phyloP scores from a whole-genome alignment of 2,113 vertebrate species.

The Alethe castanea region DNA sequence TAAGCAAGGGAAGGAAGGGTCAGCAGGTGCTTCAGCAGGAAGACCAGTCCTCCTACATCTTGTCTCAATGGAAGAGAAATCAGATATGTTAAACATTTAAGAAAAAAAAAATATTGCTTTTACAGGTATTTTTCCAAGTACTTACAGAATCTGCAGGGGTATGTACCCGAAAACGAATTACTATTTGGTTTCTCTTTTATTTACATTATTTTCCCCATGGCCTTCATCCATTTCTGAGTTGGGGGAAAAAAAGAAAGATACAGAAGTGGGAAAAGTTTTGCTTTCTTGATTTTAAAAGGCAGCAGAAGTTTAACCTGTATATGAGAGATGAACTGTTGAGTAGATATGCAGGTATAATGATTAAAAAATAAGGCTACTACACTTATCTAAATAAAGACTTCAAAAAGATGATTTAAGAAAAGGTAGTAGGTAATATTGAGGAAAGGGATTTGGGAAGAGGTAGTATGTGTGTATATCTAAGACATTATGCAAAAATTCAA shows the following conservation, averaged over 20 bases:
- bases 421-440: neutral
- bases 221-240: neutral
- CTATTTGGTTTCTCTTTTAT: neutral
- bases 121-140: neutral
- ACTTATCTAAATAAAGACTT: neutral
- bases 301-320: neutral
- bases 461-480: neutral
- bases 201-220: neutral
- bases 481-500: neutral
- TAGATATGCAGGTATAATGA: fast-evolving
- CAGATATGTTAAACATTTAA: neutral
- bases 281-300: neutral
- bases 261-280: neutral
- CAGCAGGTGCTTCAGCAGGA: neutral
- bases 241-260: neutral
- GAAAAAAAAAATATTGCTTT: neutral
- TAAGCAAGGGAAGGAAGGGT: neutral
- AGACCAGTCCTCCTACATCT: neutral
- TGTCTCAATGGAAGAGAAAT: neutral
- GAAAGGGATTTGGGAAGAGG: neutral
- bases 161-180: neutral
- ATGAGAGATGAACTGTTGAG: neutral
- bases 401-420: neutral
- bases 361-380: neutral
- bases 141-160: neutral